phyloP scores from a whole-genome alignment of 2,888 invertebrate species.

The Parnassius smintheus region DNA sequence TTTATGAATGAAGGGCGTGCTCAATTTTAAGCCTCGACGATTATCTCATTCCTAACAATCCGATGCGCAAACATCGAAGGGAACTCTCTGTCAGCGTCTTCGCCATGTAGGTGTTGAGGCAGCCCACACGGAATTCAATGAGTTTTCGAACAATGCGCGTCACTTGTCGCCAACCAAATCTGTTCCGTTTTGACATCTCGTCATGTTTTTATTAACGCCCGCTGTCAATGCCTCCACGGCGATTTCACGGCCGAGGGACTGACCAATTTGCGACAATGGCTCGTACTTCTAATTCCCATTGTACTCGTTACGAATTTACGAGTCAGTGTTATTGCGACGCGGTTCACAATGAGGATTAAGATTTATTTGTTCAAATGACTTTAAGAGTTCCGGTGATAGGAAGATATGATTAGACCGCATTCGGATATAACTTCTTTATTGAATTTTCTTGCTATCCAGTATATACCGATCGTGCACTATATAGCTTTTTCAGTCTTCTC shows the following conservation, averaged over 20 bases:
- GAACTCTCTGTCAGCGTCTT: conserved; percentile 43
- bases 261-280: conserved; percentile 75
- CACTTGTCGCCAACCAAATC: conserved; percentile 76
- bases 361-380: conserved; percentile 75
- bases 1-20: conserved; percentile 68
- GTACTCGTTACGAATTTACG: conserved; percentile 61
- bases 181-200: conserved; percentile 79
- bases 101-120: conserved; percentile 63
- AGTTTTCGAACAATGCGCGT: conserved; percentile 59
- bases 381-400: conserved; percentile 47
- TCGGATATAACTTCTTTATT: conserved; percentile 34
- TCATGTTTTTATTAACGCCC: conserved; percentile 78
- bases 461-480: background rate
- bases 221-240: conserved; percentile 60
- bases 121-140: conserved; percentile 77
- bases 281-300: conserved; percentile 74
- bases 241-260: conserved; percentile 66
- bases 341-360: conserved; percentile 67
- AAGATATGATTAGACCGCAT: conserved; percentile 36
- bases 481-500: no score
- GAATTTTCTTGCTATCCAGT: conserved; percentile 33
- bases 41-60: conserved; percentile 63
- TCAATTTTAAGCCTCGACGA: conserved; percentile 56
- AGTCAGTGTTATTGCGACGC: conserved; percentile 68
- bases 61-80: conserved; percentile 68